Evolutionary conservation across 2,113 vertebrate species (phyloP).

Genomic region (Tragelaphus buxtoni): DNA sequence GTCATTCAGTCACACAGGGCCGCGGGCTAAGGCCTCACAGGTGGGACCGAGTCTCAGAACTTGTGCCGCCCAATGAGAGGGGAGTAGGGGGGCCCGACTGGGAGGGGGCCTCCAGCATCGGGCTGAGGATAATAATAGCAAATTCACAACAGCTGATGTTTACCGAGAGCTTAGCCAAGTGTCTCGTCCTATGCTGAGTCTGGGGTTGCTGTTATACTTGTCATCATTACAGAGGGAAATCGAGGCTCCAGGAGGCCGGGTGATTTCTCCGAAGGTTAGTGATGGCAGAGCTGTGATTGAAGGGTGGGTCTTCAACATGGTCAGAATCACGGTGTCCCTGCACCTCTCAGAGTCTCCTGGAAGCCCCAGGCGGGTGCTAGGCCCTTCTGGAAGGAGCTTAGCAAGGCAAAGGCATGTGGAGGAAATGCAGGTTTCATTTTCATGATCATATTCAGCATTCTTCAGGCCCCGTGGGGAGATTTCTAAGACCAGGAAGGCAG

Average conservation of each 20-base stretch:
- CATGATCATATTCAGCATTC: neutral
- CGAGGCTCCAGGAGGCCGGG: neutral
- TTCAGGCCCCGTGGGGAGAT: neutral
- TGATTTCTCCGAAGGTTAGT: neutral
- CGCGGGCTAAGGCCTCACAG: neutral
- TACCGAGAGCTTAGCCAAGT: neutral
- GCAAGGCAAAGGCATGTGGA: neutral
- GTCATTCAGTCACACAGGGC: neutral
- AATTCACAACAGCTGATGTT: neutral
- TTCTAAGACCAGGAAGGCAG: neutral
- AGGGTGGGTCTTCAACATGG: neutral
- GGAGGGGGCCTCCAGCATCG: neutral
- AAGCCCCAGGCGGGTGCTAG: neutral
- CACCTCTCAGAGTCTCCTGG: neutral
- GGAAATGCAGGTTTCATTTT: conserved; percentile 30
- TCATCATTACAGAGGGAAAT: neutral
- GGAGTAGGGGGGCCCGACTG: neutral
- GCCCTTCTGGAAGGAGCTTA: neutral
- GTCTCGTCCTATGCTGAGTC: neutral
- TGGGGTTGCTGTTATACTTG: neutral
- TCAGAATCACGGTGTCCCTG: neutral
- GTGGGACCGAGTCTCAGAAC: neutral
- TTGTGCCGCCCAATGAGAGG: neutral
- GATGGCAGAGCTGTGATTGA: neutral
- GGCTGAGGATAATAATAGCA: neutral